Base-by-base conservation (phyloP, 2,797 vertebrate genomes). In the Chaetodon trifasciatus region DNA sequence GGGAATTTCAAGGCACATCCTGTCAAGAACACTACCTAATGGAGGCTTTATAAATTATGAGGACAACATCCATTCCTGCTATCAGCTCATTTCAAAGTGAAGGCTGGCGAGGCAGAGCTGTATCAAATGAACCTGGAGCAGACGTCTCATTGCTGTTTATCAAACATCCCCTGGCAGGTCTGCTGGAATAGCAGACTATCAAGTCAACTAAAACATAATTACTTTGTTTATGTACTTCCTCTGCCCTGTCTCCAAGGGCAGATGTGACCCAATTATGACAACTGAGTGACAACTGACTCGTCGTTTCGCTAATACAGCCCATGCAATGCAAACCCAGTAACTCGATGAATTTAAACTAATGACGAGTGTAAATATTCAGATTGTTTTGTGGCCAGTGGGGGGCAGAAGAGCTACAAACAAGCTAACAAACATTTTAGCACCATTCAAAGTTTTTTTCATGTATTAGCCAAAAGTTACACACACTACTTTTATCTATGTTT, bases 251-350 rank as follows among this genome's bases (percentile, higher is more conserved):
- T 92, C 89, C 77, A 74, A 91, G 90, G 89, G 86, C 88, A 88
- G 78, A 84, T 89, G 83, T 86, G 89, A 89, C 86, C 85, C 90
- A 94, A 82, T 93, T 92, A 91, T 83, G 86, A 92, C 86, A 85
- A 78, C 64, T 90, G 85, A 91, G 65, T 88, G 82, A 89, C 86
- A 88, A 88, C 74, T 76, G 85, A 86, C 73, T 80, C 1, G 52
- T 78, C 57, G 50, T 69, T 84, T 79, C 70, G 75, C 40, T 82
- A 78, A 70, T 75, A 58, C 24, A 32, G 71, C 74, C 52, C 66
- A 19, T 47, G 52, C 28, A 23, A 32, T 21, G 24, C 28, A 64
- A 65, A 47, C 28, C 23, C 11, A 79, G 35, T 49, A 32, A 62
- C 56, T 71, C 32, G 35, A 52, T 4, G 23, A 13, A 66, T 47